Conservation (phyloP, 2,797 vertebrate species). For the Cephalopachus bancanus region DNA sequence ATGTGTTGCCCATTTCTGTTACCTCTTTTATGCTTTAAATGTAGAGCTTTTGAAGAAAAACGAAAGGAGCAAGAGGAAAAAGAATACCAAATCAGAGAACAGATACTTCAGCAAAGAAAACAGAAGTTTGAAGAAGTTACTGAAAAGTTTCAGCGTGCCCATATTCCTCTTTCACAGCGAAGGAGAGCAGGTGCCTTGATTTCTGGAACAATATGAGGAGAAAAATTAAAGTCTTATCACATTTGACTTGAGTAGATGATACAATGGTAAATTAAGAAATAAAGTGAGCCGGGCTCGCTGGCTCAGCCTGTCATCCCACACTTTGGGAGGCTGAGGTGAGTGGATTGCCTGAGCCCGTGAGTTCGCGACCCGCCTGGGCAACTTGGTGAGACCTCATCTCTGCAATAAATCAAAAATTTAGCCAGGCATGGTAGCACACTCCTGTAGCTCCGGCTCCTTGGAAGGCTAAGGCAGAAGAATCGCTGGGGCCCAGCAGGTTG, state of each 20-base stretch:
- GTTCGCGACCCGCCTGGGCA: too few relatives aligned
- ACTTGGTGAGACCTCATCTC: too few relatives aligned
- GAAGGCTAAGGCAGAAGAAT: too few relatives aligned
- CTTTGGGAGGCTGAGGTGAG: too few relatives aligned
- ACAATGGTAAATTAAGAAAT: conserved; percentile 32
- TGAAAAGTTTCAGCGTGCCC: conserved; percentile 93
- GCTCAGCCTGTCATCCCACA: too few relatives aligned
- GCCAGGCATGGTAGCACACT: too few relatives aligned
- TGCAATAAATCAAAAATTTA: too few relatives aligned
- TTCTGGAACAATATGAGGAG: conserved; percentile 54
- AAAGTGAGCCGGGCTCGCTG: not conserved
- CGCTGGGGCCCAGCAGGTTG: too few relatives aligned
- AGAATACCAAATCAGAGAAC: conserved; percentile 92
- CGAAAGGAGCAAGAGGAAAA: conserved; percentile 91
- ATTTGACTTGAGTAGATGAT: conserved; percentile 29
- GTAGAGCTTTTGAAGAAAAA: conserved; percentile 94
- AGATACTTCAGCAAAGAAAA: conserved; percentile 93
- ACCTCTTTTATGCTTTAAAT: conserved; percentile 74
- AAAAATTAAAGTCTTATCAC: conserved; percentile 51
- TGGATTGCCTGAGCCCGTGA: too few relatives aligned
- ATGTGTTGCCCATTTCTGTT: conserved; percentile 54
- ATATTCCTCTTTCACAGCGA: conserved; percentile 90
- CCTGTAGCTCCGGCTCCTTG: too few relatives aligned
- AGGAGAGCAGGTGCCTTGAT: conserved; percentile 89
- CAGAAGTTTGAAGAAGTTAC: conserved; percentile 93